phyloP scores from a whole-genome alignment of 2,888 invertebrate genomes.

The Megalurothrips usitatus region DNA sequence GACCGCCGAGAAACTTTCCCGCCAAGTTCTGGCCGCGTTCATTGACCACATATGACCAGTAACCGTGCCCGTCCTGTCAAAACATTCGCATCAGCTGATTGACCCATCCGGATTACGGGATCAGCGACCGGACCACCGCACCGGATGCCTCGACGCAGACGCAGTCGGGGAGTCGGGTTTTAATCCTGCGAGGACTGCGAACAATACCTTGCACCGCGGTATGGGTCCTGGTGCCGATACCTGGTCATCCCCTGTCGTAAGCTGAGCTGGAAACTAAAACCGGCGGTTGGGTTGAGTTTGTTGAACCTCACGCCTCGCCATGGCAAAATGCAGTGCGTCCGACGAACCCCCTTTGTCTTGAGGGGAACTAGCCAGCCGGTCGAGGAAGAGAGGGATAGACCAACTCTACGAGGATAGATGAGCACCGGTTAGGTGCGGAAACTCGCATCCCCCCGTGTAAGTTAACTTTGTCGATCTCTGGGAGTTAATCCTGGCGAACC shows the following conservation, averaged over 20 bases:
- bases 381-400: background rate
- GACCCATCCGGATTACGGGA: background rate
- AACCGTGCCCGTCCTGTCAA: background rate
- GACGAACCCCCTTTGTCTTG: slow-evolving; percentile 19
- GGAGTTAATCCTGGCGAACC: too few relatives aligned
- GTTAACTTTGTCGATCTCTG: too few relatives aligned
- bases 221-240: background rate
- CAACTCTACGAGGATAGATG: background rate
- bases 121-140: background rate
- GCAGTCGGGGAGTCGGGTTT: background rate
- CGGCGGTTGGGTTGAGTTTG: background rate
- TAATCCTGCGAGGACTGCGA: background rate
- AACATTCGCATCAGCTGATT: slow-evolving; percentile 26
- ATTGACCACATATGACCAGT: background rate
- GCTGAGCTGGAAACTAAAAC: background rate
- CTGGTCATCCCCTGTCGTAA: background rate
- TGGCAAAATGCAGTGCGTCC: background rate
- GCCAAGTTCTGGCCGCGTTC: too few relatives aligned
- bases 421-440: background rate
- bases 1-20: too few relatives aligned
- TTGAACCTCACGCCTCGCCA: background rate
- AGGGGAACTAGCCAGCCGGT: slow-evolving; percentile 14
- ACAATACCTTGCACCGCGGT: background rate
- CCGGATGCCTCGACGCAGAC: background rate
- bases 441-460: too few relatives aligned